Evolutionary conservation across 2,888 invertebrate genomes (phyloP), one percentile per base, ranked within the genome.

Genomic region (Phytoseiulus persimilis): DNA sequence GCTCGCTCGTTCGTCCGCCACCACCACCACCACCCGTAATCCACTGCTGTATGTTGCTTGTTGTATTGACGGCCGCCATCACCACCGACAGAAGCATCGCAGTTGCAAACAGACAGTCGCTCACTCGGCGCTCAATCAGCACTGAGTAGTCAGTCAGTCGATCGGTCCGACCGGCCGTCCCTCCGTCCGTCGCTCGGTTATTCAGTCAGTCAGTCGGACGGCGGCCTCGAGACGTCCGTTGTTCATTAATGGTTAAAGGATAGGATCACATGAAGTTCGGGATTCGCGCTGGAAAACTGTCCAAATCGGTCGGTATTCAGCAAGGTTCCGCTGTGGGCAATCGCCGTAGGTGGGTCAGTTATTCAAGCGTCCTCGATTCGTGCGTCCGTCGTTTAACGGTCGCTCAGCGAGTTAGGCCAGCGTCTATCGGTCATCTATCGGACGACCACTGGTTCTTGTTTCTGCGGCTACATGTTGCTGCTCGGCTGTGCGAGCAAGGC

Each of bases 31-130:
- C 18, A 28, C 65, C 65, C 65, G 65, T 65, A 65, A 65, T 65
- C 65, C 65, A 28, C 65, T 65, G 65, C 18, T 65, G 65, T 65
- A 65, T 65, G 65, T 65, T 65, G 65, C 65, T 65, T 65, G 65
- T 65, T 65, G 65, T 65, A 65, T 65, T 65, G 65, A 65, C 65
- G 65, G 65, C 65, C 65, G 65, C 65, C 65, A 65, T 65, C 65
- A 65, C 65, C 65, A 65, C 65, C 65, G 28, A 14, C 65, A 65
- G 65, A 65, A 65, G 11, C 65, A 65, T 65, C 65, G 65, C 65
- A 65, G 65, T 65, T 65, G 65, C 65, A 65, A 65, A 65, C 65
- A 65, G 65, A 65, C 65, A 65, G 65, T 65, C 65, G 65, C 65
- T 65, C 65, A 65, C 65, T 65, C 65, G 18, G 65, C 65, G 65